phyloP scores from a whole-genome alignment of 2,888 invertebrate species.

The Exephanes ischioxanthus region DNA sequence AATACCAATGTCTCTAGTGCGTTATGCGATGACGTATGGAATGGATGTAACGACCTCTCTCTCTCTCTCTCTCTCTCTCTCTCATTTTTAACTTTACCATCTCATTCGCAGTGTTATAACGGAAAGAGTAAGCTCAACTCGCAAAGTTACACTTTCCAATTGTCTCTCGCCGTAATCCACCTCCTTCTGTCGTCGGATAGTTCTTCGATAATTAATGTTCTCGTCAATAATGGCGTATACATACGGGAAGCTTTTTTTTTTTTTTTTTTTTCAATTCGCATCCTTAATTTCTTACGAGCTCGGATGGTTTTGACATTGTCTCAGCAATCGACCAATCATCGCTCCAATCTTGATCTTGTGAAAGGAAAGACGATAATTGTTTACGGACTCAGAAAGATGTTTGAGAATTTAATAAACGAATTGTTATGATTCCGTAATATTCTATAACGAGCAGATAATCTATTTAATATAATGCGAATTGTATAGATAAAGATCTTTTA shows the following conservation, averaged over 20 bases:
- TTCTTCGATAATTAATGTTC: constrained; percentile 25
- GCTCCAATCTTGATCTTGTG: constrained; percentile 21
- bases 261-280: constrained; percentile 39
- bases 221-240: background rate
- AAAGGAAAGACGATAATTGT: background rate
- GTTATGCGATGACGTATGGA: constrained; percentile 40
- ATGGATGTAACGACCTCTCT: constrained; percentile 11
- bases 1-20: constrained; percentile 43
- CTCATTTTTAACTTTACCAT: too few relatives aligned
- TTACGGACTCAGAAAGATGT: constrained; percentile 1
- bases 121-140: background rate
- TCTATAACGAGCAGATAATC: background rate
- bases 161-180: background rate
- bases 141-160: constrained; percentile 35
- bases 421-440: background rate
- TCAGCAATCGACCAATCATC: constrained; percentile 40
- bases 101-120: background rate
- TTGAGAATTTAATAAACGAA: constrained; percentile 13
- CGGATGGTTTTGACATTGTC: constrained; percentile 48
- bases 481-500: background rate
- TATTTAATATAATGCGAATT: background rate
- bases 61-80: too few relatives aligned
- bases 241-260: too few relatives aligned
- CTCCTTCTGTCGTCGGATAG: background rate
- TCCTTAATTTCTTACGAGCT: constrained; percentile 33